These are phyloP conservation scores for Ganaspis sp. DNA, from an alignment of 1,140 invertebrate genomes.

Conservation along the genomic window DNA sequence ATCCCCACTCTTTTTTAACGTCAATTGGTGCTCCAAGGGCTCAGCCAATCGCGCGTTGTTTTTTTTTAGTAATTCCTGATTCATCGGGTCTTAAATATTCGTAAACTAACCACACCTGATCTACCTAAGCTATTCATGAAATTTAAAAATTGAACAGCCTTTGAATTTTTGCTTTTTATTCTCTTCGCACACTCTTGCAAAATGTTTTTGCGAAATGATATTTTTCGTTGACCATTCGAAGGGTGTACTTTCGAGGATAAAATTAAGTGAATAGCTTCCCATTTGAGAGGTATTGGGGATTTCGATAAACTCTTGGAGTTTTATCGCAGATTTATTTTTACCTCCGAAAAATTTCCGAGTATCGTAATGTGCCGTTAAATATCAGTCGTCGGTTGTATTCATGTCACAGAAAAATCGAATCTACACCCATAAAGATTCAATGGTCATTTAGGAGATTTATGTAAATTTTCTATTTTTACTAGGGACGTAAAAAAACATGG, in stretches of 20 bases:
- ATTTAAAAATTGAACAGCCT: background rate
- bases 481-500: background rate
- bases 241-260: background rate
- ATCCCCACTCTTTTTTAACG: too few relatives aligned
- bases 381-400: background rate
- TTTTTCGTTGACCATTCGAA: background rate
- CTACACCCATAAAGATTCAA: background rate
- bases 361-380: background rate
- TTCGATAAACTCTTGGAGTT: conserved; percentile 26
- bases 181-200: background rate
- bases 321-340: conserved; percentile 1
- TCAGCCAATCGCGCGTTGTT: too few relatives aligned
- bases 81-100: too few relatives aligned
- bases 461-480: background rate
- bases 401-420: background rate
- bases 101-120: too few relatives aligned
- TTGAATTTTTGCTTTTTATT: background rate
- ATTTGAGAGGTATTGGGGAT: conserved; percentile 34
- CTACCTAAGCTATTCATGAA: too few relatives aligned
- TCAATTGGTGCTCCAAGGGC: too few relatives aligned
- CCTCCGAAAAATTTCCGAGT: background rate
- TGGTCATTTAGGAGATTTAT: background rate
- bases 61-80: too few relatives aligned
- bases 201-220: background rate
- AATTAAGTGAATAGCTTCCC: conserved; percentile 20